Evolutionary conservation across 64 coral and sea anemone species (phyloP).

Genomic region (Pocillopora damicornis): DNA sequence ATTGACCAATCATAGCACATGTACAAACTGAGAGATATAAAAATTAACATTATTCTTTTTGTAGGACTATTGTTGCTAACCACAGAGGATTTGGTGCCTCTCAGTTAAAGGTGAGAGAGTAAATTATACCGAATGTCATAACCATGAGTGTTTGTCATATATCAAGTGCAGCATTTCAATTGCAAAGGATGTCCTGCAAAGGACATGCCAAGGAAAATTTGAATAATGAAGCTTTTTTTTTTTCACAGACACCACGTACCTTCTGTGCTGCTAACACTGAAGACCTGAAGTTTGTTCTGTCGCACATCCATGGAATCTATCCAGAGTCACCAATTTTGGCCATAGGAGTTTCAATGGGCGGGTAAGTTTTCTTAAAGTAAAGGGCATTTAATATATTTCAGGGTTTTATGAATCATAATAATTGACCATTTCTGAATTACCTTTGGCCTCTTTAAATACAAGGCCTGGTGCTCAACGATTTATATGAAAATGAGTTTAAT

Average conservation of each 20-base stretch:
- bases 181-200: background rate
- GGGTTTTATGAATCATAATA: too few relatives aligned
- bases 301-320: constrained; percentile 72
- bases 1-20: too few relatives aligned
- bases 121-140: too few relatives aligned
- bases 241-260: constrained; percentile 58
- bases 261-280: constrained; percentile 85
- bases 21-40: too few relatives aligned
- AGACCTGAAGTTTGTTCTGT: constrained; percentile 77
- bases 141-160: background rate
- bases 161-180: background rate
- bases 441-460: too few relatives aligned
- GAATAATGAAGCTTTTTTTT: background rate
- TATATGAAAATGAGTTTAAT: too few relatives aligned
- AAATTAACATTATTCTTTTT: background rate
- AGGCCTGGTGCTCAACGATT: too few relatives aligned
- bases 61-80: constrained; percentile 89
- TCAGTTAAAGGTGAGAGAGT: constrained; percentile 61
- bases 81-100: constrained; percentile 92
- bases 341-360: constrained; percentile 94
- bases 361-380: constrained; percentile 47
- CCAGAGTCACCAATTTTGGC: constrained; percentile 62
- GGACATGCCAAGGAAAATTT: too few relatives aligned
- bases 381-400: background rate
- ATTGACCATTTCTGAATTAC: too few relatives aligned